Base-by-base conservation (phyloP, 2,888 invertebrate genomes). In the Eupithecia pulchellata region DNA sequence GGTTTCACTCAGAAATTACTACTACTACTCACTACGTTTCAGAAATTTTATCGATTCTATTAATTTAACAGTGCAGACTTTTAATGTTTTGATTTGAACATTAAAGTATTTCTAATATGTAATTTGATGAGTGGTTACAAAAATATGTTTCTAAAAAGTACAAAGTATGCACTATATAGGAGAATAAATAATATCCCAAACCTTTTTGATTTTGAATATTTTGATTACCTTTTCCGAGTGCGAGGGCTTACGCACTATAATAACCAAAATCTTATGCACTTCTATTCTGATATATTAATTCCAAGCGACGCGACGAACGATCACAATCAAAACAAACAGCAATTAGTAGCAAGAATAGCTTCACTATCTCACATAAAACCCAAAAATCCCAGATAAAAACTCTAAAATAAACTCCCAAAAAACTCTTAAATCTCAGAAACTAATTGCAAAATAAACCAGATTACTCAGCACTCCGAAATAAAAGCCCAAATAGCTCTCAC, bases 391-490 rank as follows among this genome's bases (percentile, higher is more conserved):
- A 57, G n/a, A 42, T 42, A n/a, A n/a, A 17, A 57, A 57, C 57
- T 14, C 57, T 17, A 4, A 29, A 14, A 57, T 27, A 17, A 29
- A 57, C 8, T 17, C 8, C 29, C 17, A 4, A 47, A 58, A 30
- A 17, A 29, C 8, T 30, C 30, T 2, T n/a, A 58, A 58, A 32
- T 8, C 30, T n/a, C 30, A 58, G n/a, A 58, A 58, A n/a, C n/a
- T 58, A 29, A n/a, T 9, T 30, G 20, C 47, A 20, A 47, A 27
- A 55, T 9, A 29, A 30, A 58, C 9, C 58, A 17, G 29, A 58
- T 58, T 32, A 58, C n/a, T 9, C 29, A 60, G 58, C 32, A 60
- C 29, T 57, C 29, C 29, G 57, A 60, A 30, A n/a, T 30, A 52
- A 52, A 52, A 52, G 52, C 11, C 52, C 20, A 25, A 25, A 1